A percentile compares a stretch with the other conserved stretches of the same genome.
Evolutionary conservation across 2,888 invertebrate genomes (phyloP).

Genomic region (Plagodis pulveraria): DNA sequence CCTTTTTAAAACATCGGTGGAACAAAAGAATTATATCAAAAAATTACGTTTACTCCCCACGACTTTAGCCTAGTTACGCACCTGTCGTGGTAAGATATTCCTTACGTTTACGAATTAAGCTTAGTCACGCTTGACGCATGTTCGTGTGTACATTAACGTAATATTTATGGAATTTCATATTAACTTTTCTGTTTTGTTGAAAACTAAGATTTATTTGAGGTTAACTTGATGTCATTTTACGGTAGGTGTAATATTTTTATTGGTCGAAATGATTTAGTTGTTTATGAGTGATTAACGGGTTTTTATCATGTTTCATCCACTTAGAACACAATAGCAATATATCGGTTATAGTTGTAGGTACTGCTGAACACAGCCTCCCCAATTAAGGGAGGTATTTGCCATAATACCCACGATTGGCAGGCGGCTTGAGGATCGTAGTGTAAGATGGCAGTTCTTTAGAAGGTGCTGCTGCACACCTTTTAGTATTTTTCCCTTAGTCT

Average conservation of each 20-base stretch:
- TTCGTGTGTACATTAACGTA: conserved; percentile 17
- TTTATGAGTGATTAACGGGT: background rate
- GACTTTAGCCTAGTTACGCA: conserved; percentile 1
- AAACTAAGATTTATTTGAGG: conserved; percentile 4
- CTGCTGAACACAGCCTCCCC: too few species aligned
- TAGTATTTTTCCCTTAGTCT: too few species aligned
- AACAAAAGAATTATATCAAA: too few species aligned
- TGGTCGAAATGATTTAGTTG: conserved; percentile 1
- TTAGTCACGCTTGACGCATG: conserved; percentile 42
- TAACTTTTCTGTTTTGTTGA: conserved; percentile 10
- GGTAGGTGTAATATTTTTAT: background rate
- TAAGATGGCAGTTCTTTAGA: too few species aligned
- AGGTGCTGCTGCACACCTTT: too few species aligned
- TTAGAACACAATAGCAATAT: too few species aligned
- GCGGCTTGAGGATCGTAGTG: too few species aligned
- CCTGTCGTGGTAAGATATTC: conserved; percentile 20
- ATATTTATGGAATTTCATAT: conserved; percentile 21
- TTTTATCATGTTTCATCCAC: too few species aligned
- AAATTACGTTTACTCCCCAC: background rate
- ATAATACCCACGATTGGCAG: too few species aligned
- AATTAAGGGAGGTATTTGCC: too few species aligned
- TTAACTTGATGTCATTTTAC: background rate
- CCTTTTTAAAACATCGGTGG: too few species aligned
- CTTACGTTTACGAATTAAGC: conserved; percentile 38
- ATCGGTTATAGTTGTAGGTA: too few species aligned